Percentiles rank a stretch among this genome's conserved stretches.
Conservation (phyloP, 2,113 vertebrate genomes). For the Oreochromis aureus region DNA sequence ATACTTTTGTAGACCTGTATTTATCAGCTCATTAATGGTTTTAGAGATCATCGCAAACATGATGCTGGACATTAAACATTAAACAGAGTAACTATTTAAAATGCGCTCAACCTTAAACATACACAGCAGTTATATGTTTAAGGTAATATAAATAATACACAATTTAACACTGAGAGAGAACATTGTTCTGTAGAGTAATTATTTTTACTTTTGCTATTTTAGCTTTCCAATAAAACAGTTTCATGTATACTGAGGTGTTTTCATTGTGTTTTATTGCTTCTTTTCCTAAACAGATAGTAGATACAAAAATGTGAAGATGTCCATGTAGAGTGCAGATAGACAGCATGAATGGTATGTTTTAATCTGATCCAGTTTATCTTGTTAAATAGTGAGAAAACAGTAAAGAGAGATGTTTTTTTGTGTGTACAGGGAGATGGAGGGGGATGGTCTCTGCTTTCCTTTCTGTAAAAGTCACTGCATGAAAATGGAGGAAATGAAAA, state of each 20-base stretch:
- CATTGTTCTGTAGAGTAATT: background rate
- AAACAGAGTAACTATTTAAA: background rate
- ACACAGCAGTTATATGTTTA: background rate
- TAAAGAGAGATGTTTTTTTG: background rate
- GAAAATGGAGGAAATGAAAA: background rate
- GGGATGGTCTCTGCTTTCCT: background rate
- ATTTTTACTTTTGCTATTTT: background rate
- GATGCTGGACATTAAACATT: background rate
- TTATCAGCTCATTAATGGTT: background rate
- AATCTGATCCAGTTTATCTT: background rate
- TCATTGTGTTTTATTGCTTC: background rate
- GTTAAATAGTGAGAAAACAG: background rate
- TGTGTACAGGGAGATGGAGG: background rate
- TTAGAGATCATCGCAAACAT: background rate
- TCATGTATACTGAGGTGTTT: background rate
- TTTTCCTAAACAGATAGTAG: background rate
- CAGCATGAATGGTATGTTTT: background rate
- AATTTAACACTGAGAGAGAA: background rate
- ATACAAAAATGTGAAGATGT: background rate
- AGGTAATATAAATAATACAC: background rate
- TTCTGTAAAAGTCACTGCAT: background rate
- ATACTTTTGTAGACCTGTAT: background rate
- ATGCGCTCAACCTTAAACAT: background rate
- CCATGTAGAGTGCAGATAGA: background rate
- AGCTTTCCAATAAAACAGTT: background rate